A percentile compares a stretch with the other conserved stretches of the same genome.
phyloP scores from a whole-genome alignment of 92 coral and sea anemone genomes.

The Zoanthus sociatus region DNA sequence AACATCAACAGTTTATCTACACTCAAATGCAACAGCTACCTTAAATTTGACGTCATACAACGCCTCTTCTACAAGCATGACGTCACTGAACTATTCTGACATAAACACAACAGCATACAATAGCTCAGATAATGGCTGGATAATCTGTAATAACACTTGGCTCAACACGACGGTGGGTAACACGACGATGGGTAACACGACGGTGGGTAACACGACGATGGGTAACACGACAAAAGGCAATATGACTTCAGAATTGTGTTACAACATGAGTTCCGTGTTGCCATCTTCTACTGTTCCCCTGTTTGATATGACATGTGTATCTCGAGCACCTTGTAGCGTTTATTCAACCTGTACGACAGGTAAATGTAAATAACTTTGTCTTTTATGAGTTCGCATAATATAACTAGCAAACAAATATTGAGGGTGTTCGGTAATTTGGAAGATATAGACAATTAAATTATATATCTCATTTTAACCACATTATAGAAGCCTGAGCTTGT shows the following conservation, averaged over 20 bases:
- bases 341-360: constrained; percentile 7
- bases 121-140: not conserved
- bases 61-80: not conserved
- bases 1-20: not conserved
- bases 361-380: not conserved
- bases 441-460: too few relatives aligned
- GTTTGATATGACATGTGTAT: not conserved
- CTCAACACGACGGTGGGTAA: not conserved
- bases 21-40: constrained; percentile 3
- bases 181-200: not conserved
- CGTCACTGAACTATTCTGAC: not conserved
- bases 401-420: too few relatives aligned
- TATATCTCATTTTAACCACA: too few relatives aligned
- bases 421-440: too few relatives aligned
- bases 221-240: not conserved
- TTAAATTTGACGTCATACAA: not conserved
- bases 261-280: not conserved
- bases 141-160: not conserved
- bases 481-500: too few relatives aligned
- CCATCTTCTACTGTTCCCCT: not conserved
- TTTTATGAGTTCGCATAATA: too few relatives aligned
- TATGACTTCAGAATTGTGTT: constrained; percentile 12
- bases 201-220: not conserved
- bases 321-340: constrained; percentile 24
- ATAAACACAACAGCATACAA: not conserved